Conservation (phyloP, 2,888 invertebrate genomes). For the Harpalus rufipes region DNA sequence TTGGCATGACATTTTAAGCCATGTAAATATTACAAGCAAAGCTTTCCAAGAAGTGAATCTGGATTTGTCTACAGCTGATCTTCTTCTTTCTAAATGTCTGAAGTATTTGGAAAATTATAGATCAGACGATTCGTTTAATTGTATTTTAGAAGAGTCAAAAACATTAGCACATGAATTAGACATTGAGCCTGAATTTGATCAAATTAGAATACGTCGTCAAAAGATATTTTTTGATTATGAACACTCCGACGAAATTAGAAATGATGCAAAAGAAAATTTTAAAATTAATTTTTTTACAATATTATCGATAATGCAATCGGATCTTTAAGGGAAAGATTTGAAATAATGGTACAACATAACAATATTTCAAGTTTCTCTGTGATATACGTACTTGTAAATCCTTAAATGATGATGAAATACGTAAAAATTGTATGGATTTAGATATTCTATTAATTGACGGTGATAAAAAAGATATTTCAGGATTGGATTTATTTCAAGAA, state of each 20-base stretch:
- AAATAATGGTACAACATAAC: not conserved
- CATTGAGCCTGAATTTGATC: conserved; percentile 13
- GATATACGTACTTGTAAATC: not conserved
- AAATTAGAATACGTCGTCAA: not conserved
- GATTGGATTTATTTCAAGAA: too few relatives aligned
- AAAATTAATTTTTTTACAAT: conserved; percentile 4
- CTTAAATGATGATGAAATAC: not conserved
- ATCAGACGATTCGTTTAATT: not conserved
- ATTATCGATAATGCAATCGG: too few relatives aligned
- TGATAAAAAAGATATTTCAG: too few relatives aligned
- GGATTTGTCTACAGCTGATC: not conserved
- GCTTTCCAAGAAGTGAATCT: too few relatives aligned
- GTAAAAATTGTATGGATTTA: too few relatives aligned
- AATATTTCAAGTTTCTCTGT: conserved; percentile 8
- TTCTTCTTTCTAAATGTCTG: not conserved
- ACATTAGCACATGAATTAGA: not conserved
- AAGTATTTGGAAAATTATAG: conserved; percentile 1
- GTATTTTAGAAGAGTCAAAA: not conserved
- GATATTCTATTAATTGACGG: too few relatives aligned
- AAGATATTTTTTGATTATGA: not conserved
- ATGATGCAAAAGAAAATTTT: not conserved
- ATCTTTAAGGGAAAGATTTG: too few relatives aligned
- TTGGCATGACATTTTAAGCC: too few relatives aligned
- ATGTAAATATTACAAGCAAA: too few relatives aligned
- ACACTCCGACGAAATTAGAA: not conserved